A percentile compares a stretch with the other conserved stretches of the same genome.
Evolutionary conservation across 2,797 vertebrate species (phyloP).

Genomic region (Cryptoprocta ferox): DNA sequence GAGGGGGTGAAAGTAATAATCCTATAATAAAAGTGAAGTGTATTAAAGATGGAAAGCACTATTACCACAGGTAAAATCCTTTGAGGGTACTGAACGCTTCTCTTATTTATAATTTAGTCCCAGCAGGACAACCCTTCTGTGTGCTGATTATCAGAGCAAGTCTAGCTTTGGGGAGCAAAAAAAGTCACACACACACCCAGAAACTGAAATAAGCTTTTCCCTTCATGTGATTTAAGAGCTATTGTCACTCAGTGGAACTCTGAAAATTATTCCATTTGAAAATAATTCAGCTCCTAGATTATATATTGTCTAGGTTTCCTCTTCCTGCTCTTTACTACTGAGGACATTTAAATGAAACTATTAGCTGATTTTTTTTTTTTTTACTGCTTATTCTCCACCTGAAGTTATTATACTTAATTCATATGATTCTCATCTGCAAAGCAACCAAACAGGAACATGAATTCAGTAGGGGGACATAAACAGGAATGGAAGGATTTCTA

Average conservation of each 20-base stretch:
- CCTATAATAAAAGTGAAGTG: conserved; percentile 73
- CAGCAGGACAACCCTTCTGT: conserved; percentile 69
- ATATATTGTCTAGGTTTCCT: conserved; percentile 79
- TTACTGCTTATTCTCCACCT: conserved; percentile 73
- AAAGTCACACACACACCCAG: conserved; percentile 62
- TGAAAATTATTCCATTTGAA: conserved; percentile 78
- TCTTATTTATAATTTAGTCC: conserved; percentile 80
- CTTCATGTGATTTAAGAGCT: conserved; percentile 69
- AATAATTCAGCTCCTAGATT: conserved; percentile 77
- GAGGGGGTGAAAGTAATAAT: conserved; percentile 71
- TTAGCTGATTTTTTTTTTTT: conserved; percentile 63
- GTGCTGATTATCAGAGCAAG: conserved; percentile 79
- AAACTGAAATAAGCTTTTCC: conserved; percentile 78
- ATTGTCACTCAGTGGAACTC: conserved; percentile 75
- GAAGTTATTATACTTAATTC: conserved; percentile 76
- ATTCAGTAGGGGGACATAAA: conserved; percentile 48
- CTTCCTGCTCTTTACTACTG: conserved; percentile 70
- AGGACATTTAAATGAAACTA: conserved; percentile 77
- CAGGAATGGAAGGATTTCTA: not conserved
- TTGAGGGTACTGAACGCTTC: conserved; percentile 45
- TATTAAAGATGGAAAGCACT: conserved; percentile 74
- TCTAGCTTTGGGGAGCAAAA: conserved; percentile 68
- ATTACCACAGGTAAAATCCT: conserved; percentile 77
- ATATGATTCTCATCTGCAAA: conserved; percentile 67
- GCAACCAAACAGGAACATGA: conserved; percentile 54